These are phyloP conservation scores for Andrena chrysosceles DNA, from an alignment of 2,888 invertebrate genomes.

Conservation along the genomic window DNA sequence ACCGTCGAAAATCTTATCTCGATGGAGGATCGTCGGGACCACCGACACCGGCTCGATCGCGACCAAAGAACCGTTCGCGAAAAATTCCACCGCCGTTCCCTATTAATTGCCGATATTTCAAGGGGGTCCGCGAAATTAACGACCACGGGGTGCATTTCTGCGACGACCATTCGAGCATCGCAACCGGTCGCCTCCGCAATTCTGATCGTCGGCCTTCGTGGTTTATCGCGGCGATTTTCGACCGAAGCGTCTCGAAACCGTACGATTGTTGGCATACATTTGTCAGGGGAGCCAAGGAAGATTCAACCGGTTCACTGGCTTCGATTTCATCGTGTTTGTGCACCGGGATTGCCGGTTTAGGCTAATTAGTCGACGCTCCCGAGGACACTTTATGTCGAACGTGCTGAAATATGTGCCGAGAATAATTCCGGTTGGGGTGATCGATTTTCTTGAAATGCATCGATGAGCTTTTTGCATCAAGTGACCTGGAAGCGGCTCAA, in stretches of 20 bases:
- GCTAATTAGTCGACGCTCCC: conserved; percentile 29
- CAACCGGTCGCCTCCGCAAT: background rate
- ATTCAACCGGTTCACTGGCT: conserved; percentile 45
- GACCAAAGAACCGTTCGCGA: conserved; percentile 45
- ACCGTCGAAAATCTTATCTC: conserved; percentile 16
- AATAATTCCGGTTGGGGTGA: no score
- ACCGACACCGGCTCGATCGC: background rate
- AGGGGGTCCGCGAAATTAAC: conserved; percentile 40
- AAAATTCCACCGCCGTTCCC: conserved; percentile 46
- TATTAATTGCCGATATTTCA: conserved; percentile 52
- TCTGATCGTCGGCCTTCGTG: conserved; percentile 28
- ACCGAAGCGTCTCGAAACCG: conserved; percentile 64
- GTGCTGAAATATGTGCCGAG: background rate
- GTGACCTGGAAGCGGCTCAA: no score
- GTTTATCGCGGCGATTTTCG: conserved; percentile 59
- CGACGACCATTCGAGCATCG: background rate
- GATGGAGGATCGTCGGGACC: background rate
- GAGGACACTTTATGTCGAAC: background rate
- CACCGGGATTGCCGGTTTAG: conserved; percentile 10
- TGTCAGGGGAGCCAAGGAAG: conserved; percentile 6
- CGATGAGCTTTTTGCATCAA: no score
- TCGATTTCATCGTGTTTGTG: conserved; percentile 13
- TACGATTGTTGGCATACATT: conserved; percentile 69
- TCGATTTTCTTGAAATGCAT: no score
- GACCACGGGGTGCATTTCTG: conserved; percentile 1